Base-by-base conservation (phyloP, 2,888 invertebrate species). In the Campoplex capitator region DNA sequence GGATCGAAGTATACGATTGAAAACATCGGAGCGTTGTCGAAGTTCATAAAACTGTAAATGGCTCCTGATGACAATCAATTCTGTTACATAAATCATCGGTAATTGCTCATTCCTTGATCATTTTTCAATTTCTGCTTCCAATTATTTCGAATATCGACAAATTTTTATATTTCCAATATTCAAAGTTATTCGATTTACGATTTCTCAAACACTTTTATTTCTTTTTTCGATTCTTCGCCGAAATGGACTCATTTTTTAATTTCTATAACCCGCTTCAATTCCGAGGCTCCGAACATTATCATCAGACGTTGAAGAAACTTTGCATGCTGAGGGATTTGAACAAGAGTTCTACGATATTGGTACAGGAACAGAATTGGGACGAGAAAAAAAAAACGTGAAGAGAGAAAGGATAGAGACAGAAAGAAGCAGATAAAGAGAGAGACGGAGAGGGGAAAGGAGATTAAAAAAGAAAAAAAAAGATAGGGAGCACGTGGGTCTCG, bases 401-500 rank as follows among this genome's bases (percentile, higher is more conserved):
- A 35, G 38, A 38, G 38, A 3, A 11, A n/a, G 32, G 62, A 32
- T 9, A 54, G 23, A 70, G 11, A 73, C 7, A 23, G 28, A 65
- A 65, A 58, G 45, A 51, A 35, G 38, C 54, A 16, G 45, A 45
- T 45, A 13, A 45, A 45, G 11, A 13, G 45, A 51, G 23, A 23
- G 23, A 23, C 23, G 0, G 23, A 23, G 23, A 23, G 23, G 23
- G 23, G 75, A 54, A 76, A 58, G 32, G 18, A 80, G 42, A 65
- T 7, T 58, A 51, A 38, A 54, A 71, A 54, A 83, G 51, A 65
- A 58, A 9, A 68, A 38, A 70, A 62, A 70, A 28, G 54, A 76
- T 58, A 54, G 75, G 38, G 75, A 82, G 68, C 32, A 78, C 54
- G 74, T 54, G 62, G 68, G 71, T 86, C 87, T 81, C 42, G 87